Evolutionary conservation across 1,140 invertebrate genomes (phyloP), one percentile per base, ranked within the genome.

Genomic region (Chironomus striatipennis): DNA sequence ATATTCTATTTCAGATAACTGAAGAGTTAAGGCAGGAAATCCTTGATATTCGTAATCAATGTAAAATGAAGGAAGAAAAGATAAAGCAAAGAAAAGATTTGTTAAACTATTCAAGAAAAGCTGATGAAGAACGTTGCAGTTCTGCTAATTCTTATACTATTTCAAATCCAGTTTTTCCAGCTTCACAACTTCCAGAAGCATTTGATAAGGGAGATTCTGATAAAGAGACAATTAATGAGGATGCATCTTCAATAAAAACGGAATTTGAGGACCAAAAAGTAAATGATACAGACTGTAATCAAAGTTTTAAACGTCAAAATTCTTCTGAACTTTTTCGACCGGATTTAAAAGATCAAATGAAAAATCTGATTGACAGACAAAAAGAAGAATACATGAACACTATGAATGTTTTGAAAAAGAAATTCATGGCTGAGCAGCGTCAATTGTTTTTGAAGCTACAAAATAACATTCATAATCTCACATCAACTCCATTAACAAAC

Each of bases 161-260:
- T 78, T 75, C 77, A 73, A n/a, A 17, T n/a, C 34, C 73, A 18
- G 18, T 42, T 43, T 72, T 76, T 43, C 20, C 47, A n/a, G 47
- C 15, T 12, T 57, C 47, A 12, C 47, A 57, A 57, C 47, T 43
- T 75, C 43, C 73, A 18, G 73, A 74, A 21, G 43, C 43, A 70
- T 42, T 43, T 43, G 20, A 34, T n/a, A 73, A 73, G 20, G 9
- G 67, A 8, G 74, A 74, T 64, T 34, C 17, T 0, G 65, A 65
- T 17, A 57, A 57, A 57, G 47, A 57, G n/a, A 57, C 47, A 0
- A 57, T 57, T 5, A 57, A n/a, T n/a, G 24, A 34, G 24, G 47
- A 57, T 57, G n/a, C 47, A 57, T 57, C 47, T 15, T 15, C 47
- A 57, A 57, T 57, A 5, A 7, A 70, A 70, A 18, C 65, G 18